Percentiles rank a stretch among this genome's conserved stretches.
Evolutionary conservation across 2,888 invertebrate species (phyloP).

Genomic region (Marasmarcha lunaedactyla): DNA sequence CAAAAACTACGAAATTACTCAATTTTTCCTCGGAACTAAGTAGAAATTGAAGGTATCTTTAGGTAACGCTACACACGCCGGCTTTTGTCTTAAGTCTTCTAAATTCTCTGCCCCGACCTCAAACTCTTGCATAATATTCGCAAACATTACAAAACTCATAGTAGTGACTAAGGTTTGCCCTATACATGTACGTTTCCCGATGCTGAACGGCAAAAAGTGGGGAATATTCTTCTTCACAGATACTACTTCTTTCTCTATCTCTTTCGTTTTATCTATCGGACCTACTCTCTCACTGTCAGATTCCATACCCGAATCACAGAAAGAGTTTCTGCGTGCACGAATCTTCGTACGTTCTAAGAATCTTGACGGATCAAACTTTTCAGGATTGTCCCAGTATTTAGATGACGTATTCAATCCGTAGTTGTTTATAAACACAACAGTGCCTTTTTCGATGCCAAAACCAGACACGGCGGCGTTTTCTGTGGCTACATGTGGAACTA

Average conservation of each 20-base stretch:
- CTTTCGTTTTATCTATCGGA: constrained; percentile 25
- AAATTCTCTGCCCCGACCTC: constrained; percentile 71
- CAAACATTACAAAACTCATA: constrained; percentile 79
- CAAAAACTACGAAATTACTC: constrained; percentile 7
- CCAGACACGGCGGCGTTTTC: constrained; percentile 80
- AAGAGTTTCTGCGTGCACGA: constrained; percentile 44
- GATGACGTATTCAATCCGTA: constrained; percentile 81
- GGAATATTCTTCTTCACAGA: constrained; percentile 69
- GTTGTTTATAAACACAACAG: constrained; percentile 87
- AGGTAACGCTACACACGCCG: constrained; percentile 81
- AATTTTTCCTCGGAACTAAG: constrained; percentile 64
- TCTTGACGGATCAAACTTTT: constrained; percentile 79
- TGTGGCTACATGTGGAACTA: constrained; percentile 90
- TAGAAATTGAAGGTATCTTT: constrained; percentile 77
- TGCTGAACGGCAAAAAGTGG: constrained; percentile 87
- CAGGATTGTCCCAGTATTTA: constrained; percentile 79
- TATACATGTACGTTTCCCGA: constrained; percentile 88
- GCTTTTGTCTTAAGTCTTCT: constrained; percentile 66
- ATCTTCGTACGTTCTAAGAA: constrained; percentile 71
- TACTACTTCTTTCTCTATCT: constrained; percentile 40
- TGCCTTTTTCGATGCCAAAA: constrained; percentile 79
- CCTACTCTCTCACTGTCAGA: constrained; percentile 46
- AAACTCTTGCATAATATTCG: constrained; percentile 78
- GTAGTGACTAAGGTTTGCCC: constrained; percentile 85
- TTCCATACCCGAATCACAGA: constrained; percentile 70